A percentile compares a stretch with the other conserved stretches of the same genome.
Conservation (phyloP, 2,797 vertebrate genomes). For the Cirrhinus mrigala region DNA sequence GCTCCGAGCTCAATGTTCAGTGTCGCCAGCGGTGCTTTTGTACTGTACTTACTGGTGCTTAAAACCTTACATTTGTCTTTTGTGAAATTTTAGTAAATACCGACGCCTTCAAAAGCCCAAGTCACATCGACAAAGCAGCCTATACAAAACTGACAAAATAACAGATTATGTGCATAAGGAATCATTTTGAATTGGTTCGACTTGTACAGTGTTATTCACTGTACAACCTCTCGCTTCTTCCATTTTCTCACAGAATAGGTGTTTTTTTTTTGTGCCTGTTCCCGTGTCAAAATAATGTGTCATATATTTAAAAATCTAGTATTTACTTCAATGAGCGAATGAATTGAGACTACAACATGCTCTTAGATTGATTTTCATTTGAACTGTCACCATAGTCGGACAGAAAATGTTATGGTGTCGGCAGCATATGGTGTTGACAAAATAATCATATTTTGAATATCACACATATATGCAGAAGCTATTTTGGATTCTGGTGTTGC, state of each 20-base stretch:
- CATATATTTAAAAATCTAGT: neutral
- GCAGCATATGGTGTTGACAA: neutral
- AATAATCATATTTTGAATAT: slow-evolving; percentile 4
- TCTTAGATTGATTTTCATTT: neutral
- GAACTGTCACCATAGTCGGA: neutral
- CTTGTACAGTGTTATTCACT: neutral
- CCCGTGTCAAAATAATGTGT: neutral
- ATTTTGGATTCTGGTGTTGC: neutral
- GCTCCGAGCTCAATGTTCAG: slow-evolving; percentile 26
- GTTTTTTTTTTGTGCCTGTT: neutral
- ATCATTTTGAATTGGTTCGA: neutral
- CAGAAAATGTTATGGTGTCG: neutral
- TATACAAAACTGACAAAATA: neutral
- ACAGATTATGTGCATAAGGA: neutral
- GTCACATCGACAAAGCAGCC: slow-evolving; percentile 21
- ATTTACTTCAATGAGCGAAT: neutral
- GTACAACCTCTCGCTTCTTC: neutral
- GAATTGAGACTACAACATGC: slow-evolving; percentile 4
- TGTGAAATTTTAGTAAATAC: slow-evolving; percentile 41
- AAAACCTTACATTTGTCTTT: slow-evolving; percentile 42
- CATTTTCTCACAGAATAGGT: neutral
- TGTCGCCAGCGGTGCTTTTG: slow-evolving; percentile 38
- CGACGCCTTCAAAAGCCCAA: slow-evolving; percentile 22
- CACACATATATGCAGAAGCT: neutral
- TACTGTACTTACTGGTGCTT: slow-evolving; percentile 44